Conservation (phyloP, 2,888 invertebrate species). For the Chloromyia formosa region DNA sequence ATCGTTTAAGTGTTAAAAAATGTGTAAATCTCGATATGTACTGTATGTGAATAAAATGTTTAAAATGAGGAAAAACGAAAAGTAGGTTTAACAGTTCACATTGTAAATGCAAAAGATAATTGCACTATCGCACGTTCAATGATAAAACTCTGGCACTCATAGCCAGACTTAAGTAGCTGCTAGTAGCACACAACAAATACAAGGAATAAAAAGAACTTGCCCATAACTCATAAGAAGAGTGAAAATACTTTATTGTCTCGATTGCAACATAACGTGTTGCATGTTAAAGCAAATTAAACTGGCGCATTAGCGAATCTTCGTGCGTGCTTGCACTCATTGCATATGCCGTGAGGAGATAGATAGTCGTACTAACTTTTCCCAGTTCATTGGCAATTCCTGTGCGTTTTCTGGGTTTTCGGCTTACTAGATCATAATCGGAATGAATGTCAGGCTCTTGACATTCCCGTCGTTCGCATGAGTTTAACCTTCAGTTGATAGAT, state of each 20-base stretch:
- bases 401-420: slow-evolving; percentile 43
- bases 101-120: slow-evolving; percentile 31
- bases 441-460: no score
- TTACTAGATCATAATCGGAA: slow-evolving; percentile 35
- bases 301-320: slow-evolving; percentile 21
- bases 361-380: slow-evolving; percentile 30
- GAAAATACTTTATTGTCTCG: not conserved
- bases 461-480: no score
- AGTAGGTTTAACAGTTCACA: slow-evolving; percentile 19
- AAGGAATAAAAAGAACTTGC: not conserved
- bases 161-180: not conserved
- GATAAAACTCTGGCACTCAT: no score
- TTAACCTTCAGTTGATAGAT: no score
- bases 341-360: not conserved
- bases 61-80: no score
- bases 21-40: not conserved
- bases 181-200: not conserved
- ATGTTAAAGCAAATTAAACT: slow-evolving; percentile 7
- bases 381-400: slow-evolving; percentile 28
- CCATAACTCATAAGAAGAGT: not conserved
- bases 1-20: slow-evolving; percentile 1
- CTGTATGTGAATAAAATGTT: not conserved
- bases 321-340: slow-evolving; percentile 37
- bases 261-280: slow-evolving; percentile 22
- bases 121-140: not conserved